Evolutionary conservation across 2,113 vertebrate genomes (phyloP).

Genomic region (Tachysurus vachellii): DNA sequence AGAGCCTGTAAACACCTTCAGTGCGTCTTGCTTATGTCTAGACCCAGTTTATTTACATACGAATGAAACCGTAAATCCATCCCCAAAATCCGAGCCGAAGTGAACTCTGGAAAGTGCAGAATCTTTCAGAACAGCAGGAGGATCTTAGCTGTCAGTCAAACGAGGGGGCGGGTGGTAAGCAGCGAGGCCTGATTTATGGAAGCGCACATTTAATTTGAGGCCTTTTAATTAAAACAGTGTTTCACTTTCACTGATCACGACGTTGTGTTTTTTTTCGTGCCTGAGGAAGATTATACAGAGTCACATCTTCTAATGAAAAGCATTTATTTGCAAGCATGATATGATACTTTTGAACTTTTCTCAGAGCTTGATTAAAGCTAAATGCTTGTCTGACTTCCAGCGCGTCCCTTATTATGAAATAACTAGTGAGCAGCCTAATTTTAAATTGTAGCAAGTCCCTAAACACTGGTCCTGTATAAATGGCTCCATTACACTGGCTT

Average conservation of each 20-base stretch:
- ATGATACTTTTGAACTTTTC: background rate
- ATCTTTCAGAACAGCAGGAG: background rate
- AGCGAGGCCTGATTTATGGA: background rate
- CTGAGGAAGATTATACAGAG: background rate
- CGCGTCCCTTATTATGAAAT: background rate
- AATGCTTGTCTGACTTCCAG: background rate
- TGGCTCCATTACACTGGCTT: background rate
- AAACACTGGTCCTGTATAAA: background rate
- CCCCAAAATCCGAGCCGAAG: background rate
- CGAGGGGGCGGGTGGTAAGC: background rate
- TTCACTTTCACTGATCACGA: background rate
- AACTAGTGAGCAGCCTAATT: background rate
- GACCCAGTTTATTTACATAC: background rate
- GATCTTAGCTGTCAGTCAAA: background rate
- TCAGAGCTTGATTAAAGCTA: conserved; percentile 13
- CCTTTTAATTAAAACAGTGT: background rate
- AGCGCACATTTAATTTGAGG: background rate
- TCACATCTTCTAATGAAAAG: background rate
- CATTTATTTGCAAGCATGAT: background rate
- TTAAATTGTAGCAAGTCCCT: background rate
- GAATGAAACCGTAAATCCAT: background rate
- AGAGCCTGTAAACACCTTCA: background rate
- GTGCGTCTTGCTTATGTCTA: background rate
- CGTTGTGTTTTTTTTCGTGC: background rate
- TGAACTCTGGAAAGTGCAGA: background rate